Evolutionary conservation across 2,113 vertebrate genomes (phyloP).

Genomic region (Psephotus haematonotus): DNA sequence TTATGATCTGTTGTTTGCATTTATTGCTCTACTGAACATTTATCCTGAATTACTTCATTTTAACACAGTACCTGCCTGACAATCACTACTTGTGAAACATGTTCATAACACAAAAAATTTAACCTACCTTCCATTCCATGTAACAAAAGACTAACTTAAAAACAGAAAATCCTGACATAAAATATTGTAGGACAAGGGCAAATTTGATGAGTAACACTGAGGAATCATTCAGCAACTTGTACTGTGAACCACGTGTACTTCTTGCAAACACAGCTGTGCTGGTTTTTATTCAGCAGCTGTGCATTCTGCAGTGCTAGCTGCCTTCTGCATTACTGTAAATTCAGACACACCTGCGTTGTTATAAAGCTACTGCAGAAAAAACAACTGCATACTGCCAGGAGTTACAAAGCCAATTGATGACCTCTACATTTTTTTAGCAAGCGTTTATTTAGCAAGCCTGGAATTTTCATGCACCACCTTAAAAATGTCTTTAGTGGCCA

Average conservation of each 20-base stretch:
- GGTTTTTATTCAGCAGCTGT: conserved; percentile 23
- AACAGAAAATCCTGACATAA: background rate
- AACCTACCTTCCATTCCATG: background rate
- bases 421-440: conserved; percentile 1
- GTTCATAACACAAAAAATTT: background rate
- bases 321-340: background rate
- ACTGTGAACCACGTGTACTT: background rate
- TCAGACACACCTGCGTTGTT: background rate
- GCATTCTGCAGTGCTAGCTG: background rate
- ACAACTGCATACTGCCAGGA: background rate
- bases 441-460: conserved; percentile 55
- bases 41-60: background rate
- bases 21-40: background rate
- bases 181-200: background rate
- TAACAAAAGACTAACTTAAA: background rate
- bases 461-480: background rate
- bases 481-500: background rate
- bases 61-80: background rate
- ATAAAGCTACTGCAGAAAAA: conserved; percentile 41
- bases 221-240: conserved; percentile 26
- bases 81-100: background rate
- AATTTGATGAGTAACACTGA: background rate
- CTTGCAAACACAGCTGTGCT: background rate
- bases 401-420: background rate
- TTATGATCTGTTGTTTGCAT: background rate